Percentiles rank a stretch among this genome's conserved stretches.
Evolutionary conservation across 1,140 invertebrate species (phyloP).

Genomic region (Aphis craccivora): DNA sequence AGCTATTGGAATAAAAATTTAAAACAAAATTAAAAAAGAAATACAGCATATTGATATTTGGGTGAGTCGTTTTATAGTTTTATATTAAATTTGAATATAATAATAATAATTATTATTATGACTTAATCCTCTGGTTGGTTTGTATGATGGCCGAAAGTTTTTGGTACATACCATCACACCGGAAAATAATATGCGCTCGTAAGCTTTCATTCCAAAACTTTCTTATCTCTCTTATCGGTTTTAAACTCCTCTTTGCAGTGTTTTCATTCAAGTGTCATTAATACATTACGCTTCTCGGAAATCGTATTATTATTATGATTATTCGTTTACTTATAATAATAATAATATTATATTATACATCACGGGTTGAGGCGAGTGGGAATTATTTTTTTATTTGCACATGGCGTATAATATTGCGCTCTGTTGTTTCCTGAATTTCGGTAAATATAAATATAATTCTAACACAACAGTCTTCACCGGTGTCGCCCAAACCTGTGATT

Average conservation of each 20-base stretch:
- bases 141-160: neutral
- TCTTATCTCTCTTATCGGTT: constrained; percentile 9
- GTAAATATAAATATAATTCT: neutral
- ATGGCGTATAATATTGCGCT: neutral
- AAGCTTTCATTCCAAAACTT: neutral
- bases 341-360: neutral
- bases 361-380: neutral
- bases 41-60: neutral
- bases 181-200: neutral
- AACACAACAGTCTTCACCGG: neutral
- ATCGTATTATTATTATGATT: neutral
- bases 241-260: neutral
- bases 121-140: neutral
- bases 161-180: neutral
- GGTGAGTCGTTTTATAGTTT: neutral
- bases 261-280: neutral
- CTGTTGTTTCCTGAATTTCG: neutral
- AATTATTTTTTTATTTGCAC: neutral
- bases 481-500: neutral
- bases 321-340: neutral
- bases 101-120: neutral
- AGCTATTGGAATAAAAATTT: constrained; percentile 64
- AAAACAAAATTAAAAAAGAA: neutral
- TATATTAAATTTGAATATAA: constrained; percentile 8
- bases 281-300: neutral